These are phyloP conservation scores for Andrena praecox DNA, from an alignment of 2,888 invertebrate genomes.

Conservation along the genomic window DNA sequence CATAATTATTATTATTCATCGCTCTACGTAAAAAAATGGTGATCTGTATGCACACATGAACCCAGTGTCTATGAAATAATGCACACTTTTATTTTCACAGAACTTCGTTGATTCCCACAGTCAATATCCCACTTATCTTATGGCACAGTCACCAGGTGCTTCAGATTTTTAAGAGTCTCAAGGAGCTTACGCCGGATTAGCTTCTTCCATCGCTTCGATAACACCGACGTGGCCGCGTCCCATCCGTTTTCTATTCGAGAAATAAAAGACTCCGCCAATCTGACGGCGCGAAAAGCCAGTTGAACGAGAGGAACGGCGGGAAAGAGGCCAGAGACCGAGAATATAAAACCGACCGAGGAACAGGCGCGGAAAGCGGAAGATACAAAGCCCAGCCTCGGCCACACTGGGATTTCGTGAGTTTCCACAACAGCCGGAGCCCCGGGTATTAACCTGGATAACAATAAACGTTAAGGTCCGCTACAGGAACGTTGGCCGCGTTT, in stretches of 20 bases:
- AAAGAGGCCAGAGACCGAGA: conserved; percentile 29
- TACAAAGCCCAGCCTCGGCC: conserved; percentile 41
- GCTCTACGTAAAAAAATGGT: background rate
- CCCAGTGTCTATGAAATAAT: too few species aligned
- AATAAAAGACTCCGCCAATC: conserved; percentile 63
- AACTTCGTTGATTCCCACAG: background rate
- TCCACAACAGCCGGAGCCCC: conserved; percentile 36
- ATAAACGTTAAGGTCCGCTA: conserved; percentile 51
- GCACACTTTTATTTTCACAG: too few species aligned
- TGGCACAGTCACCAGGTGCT: conserved; percentile 3
- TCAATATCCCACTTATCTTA: conserved; percentile 1
- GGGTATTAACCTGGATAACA: conserved; percentile 61
- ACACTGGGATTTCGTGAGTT: conserved; percentile 48
- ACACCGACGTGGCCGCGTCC: background rate
- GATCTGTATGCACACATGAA: background rate
- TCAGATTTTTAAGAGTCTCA: conserved; percentile 4
- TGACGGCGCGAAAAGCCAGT: conserved; percentile 49
- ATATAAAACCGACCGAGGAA: conserved; percentile 30
- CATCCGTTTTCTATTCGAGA: conserved; percentile 15
- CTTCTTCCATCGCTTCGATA: conserved; percentile 19
- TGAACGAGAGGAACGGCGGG: background rate
- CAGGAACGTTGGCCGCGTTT: conserved; percentile 27
- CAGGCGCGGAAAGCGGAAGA: conserved; percentile 51
- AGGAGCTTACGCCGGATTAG: conserved; percentile 9
- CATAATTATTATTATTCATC: too few species aligned